Base-by-base conservation (phyloP, 2,797 vertebrate genomes). In the Uromys caudimaculatus region DNA sequence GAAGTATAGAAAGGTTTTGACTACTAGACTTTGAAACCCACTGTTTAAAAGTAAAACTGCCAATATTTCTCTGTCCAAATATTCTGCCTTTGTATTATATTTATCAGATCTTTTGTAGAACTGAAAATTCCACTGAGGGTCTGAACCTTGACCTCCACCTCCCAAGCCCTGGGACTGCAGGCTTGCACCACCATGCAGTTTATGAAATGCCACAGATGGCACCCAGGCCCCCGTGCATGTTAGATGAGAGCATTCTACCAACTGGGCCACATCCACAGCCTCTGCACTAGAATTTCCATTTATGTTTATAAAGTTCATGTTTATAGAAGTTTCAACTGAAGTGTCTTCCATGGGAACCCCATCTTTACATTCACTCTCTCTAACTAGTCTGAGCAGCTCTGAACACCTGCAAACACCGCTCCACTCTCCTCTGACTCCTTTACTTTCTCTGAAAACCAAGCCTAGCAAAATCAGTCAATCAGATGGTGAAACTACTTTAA, bases 371-470 rank as follows among this genome's bases (percentile, higher is more conserved):
- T 52, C 27, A 81, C 75, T 78, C 8, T 93, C 67, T 64, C 62
- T 81, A 87, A 58, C 4, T 73, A 3, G 52, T 19, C 24, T 89
- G 17, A 82, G 64, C 67, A 29, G 56, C 44, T 58, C 27, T 69
- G 47, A 71, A 52, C 58, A 73, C 90, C 83, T 85, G 12, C 79
- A 85, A 77, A 32, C 8, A 35, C 5, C 47, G 47, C 47, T 71
- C 38, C 38, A 23, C 24, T 90, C 3, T 14, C 52, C 52, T 44
- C 21, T 35, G 29, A 87, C 50, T 89, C 62, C 64, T 27, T 82
- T 24, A 94, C 90, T 96, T 77, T 77, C 52, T 92, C 54, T 9
- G 64, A 89, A 95, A 95, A 89, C 27, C 86, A 90, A 78, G 77
- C 85, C 47, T 90, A 56, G 32, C 58, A 95, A 50, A 93, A 88